Evolutionary conservation across 1,140 invertebrate species (phyloP).

Genomic region (Holcopasites calliopsidis): DNA sequence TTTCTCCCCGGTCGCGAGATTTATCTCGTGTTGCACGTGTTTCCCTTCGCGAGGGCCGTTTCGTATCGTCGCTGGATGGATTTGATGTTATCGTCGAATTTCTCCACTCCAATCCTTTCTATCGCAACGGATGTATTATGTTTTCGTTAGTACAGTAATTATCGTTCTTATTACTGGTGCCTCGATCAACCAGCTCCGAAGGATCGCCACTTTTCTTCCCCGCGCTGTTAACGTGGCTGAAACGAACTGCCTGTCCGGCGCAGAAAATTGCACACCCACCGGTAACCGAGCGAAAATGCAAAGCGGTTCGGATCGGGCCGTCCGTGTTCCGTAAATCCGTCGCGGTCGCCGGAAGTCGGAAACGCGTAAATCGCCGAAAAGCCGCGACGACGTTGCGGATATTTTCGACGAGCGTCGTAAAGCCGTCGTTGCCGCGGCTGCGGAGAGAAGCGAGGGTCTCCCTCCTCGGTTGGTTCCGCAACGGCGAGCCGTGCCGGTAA

Average conservation of each 20-base stretch:
- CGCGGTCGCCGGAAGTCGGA: constrained; percentile 59
- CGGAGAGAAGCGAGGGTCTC: too few relatives aligned
- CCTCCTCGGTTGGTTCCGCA: constrained; percentile 10
- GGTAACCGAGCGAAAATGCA: not conserved
- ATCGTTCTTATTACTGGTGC: too few relatives aligned
- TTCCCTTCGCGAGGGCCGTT: too few relatives aligned
- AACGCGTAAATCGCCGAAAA: constrained; percentile 58
- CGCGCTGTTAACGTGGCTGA: too few relatives aligned
- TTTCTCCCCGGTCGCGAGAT: constrained; percentile 15
- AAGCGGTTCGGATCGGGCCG: not conserved
- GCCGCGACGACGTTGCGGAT: constrained; percentile 53
- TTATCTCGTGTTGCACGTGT: constrained; percentile 3
- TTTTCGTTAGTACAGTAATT: too few relatives aligned
- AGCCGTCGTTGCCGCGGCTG: constrained; percentile 17
- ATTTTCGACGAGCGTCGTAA: constrained; percentile 57
- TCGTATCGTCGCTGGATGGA: constrained; percentile 12
- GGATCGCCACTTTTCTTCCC: too few relatives aligned
- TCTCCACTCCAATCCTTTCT: too few relatives aligned
- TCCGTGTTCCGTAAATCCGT: constrained; percentile 50
- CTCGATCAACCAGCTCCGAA: too few relatives aligned
- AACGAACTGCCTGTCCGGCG: too few relatives aligned
- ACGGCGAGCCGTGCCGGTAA: constrained; percentile 50
- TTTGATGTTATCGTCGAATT: too few relatives aligned
- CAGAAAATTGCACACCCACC: too few relatives aligned
- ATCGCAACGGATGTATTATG: too few relatives aligned